A percentile compares a stretch with the other conserved stretches of the same genome.
Conservation (phyloP, 2,113 vertebrate genomes). For the Zingel zingel region DNA sequence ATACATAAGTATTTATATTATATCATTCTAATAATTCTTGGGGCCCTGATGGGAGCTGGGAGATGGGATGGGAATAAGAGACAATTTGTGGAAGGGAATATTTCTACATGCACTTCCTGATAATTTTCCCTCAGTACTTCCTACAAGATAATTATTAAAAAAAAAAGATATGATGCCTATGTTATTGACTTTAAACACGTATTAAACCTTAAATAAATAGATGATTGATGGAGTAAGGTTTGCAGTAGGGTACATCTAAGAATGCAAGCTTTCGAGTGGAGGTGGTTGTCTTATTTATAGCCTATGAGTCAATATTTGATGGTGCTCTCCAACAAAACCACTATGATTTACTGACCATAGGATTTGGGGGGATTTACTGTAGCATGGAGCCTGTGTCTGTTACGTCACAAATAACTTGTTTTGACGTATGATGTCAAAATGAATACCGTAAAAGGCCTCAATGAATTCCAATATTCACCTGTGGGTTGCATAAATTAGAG, state of each 20-base stretch:
- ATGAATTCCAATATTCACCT: slow-evolving; percentile 3
- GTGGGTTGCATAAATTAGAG: background rate
- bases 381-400: fast-evolving
- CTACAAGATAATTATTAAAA: background rate
- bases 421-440: background rate
- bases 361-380: slow-evolving; percentile 6
- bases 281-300: background rate
- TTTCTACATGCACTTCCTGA: slow-evolving; percentile 69
- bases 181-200: background rate
- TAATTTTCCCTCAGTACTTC: background rate
- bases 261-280: background rate
- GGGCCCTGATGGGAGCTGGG: slow-evolving; percentile 32
- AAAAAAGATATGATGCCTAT: background rate
- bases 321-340: background rate
- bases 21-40: slow-evolving; percentile 65
- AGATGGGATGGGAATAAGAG: slow-evolving; percentile 13
- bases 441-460: slow-evolving; percentile 7
- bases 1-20: slow-evolving; percentile 55
- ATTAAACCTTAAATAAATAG: background rate
- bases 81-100: slow-evolving; percentile 82
- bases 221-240: background rate
- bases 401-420: background rate
- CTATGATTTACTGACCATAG: slow-evolving; percentile 11
- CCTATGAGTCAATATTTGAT: slow-evolving; percentile 3
- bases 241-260: background rate